Percentiles rank a stretch among this genome's conserved stretches.
phyloP scores from a whole-genome alignment of 2,888 invertebrate genomes.

The Actias luna region DNA sequence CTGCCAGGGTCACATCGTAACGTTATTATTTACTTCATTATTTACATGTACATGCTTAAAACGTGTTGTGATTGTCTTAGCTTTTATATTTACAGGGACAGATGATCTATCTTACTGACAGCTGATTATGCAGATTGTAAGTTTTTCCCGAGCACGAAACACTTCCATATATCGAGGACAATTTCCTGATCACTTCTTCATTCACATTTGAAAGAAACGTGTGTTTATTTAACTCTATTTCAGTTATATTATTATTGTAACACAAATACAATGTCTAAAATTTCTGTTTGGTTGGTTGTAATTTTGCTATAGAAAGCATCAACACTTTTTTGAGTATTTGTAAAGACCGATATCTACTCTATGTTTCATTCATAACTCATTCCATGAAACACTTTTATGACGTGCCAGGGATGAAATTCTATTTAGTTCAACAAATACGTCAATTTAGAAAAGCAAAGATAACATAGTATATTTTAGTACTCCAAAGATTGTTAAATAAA shows the following conservation, averaged over 20 bases:
- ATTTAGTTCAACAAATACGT: slow-evolving; percentile 13
- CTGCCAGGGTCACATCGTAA: slow-evolving; percentile 67
- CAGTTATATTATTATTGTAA: slow-evolving; percentile 65
- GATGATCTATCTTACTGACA: slow-evolving; percentile 82
- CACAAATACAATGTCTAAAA: slow-evolving; percentile 73
- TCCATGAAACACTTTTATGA: slow-evolving; percentile 52
- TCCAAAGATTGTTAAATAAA: too few relatives aligned
- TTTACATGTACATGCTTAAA: slow-evolving; percentile 56
- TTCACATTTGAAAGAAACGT: slow-evolving; percentile 52
- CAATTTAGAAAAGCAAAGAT: background rate
- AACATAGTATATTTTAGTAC: background rate
- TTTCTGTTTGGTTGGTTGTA: slow-evolving; percentile 79
- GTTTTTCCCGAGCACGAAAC: slow-evolving; percentile 77
- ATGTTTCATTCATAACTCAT: slow-evolving; percentile 44
- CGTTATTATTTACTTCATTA: slow-evolving; percentile 64
- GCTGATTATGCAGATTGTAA: slow-evolving; percentile 82
- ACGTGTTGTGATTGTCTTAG: slow-evolving; percentile 77
- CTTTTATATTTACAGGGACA: slow-evolving; percentile 81
- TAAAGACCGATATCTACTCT: slow-evolving; percentile 60
- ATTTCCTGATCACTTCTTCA: slow-evolving; percentile 54
- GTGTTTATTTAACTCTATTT: slow-evolving; percentile 59
- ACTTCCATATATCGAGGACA: slow-evolving; percentile 71
- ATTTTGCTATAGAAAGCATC: slow-evolving; percentile 81
- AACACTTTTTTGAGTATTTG: slow-evolving; percentile 81
- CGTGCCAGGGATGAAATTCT: slow-evolving; percentile 36